These are phyloP conservation scores for Platichthys stellatus DNA, from an alignment of 2,113 vertebrate genomes.

Conservation along the genomic window DNA sequence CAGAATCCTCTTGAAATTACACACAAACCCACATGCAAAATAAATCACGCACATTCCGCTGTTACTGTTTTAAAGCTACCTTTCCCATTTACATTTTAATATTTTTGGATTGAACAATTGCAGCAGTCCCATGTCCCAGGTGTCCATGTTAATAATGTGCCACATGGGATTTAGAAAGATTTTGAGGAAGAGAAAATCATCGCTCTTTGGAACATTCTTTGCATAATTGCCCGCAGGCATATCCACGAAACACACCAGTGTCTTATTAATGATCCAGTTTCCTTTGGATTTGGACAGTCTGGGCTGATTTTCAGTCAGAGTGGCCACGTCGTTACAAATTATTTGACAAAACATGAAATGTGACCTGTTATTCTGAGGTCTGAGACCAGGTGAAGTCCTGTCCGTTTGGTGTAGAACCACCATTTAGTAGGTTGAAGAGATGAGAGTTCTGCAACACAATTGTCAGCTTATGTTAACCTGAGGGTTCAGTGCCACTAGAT, in stretches of 20 bases:
- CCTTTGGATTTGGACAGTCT: conserved; percentile 21
- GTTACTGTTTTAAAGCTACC: not conserved
- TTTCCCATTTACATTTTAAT: conserved; percentile 4
- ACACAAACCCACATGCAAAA: conserved; percentile 27
- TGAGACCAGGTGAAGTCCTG: conserved; percentile 23
- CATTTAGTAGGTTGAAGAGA: conserved; percentile 34
- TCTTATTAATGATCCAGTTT: not conserved
- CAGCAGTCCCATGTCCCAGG: not conserved
- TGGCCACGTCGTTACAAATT: not conserved
- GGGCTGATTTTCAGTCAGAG: conserved; percentile 6
- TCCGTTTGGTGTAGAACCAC: conserved; percentile 26
- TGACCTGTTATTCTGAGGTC: conserved; percentile 13
- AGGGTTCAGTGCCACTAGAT: conserved; percentile 23
- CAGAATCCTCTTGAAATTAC: conserved; percentile 26
- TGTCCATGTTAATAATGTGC: conserved; percentile 22
- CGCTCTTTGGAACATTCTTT: not conserved
- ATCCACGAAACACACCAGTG: not conserved
- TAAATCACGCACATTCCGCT: conserved; percentile 7
- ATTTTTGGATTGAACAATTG: not conserved
- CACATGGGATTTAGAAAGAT: conserved; percentile 13
- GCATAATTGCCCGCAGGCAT: not conserved
- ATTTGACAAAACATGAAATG: not conserved
- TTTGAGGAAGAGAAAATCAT: conserved; percentile 1
- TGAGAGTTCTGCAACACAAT: conserved; percentile 22
- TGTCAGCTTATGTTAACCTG: conserved; percentile 40